phyloP scores from a whole-genome alignment of 2,797 vertebrate genomes.

The Nothura maculosa region DNA sequence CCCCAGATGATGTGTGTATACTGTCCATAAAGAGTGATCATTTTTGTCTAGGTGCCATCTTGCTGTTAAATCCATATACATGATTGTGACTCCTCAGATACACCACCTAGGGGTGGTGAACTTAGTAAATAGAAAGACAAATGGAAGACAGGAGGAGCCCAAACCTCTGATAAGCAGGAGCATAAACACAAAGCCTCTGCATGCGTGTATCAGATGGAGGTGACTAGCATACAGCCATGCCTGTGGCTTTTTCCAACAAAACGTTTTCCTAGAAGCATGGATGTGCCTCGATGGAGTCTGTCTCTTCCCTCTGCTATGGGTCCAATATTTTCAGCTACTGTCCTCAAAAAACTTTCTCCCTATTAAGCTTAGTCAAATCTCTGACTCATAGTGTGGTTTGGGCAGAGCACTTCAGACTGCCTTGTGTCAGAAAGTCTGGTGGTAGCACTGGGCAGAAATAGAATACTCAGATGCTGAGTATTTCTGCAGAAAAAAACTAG shows the following conservation, averaged over 20 bases:
- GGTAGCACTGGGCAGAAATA: neutral
- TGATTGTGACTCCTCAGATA: neutral
- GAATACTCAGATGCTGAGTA: neutral
- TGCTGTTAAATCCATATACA: neutral
- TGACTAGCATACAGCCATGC: neutral
- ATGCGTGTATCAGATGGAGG: neutral
- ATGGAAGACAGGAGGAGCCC: neutral
- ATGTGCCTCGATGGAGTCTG: neutral
- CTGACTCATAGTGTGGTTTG: neutral
- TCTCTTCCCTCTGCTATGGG: neutral
- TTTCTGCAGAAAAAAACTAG: conserved; percentile 1
- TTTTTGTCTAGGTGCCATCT: neutral
- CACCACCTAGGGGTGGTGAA: neutral
- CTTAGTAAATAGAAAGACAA: neutral
- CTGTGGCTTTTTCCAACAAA: neutral
- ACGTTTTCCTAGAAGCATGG: neutral
- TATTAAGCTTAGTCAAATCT: neutral
- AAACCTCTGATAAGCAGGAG: neutral
- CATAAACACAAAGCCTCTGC: neutral
- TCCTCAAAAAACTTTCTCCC: neutral
- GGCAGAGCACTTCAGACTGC: neutral
- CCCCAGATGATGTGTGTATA: neutral
- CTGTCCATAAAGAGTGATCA: neutral
- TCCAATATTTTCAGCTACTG: neutral
- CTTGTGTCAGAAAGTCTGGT: neutral